Evolutionary conservation across 2,888 invertebrate genomes (phyloP).

Genomic region (Lamellibrachia satsuma): DNA sequence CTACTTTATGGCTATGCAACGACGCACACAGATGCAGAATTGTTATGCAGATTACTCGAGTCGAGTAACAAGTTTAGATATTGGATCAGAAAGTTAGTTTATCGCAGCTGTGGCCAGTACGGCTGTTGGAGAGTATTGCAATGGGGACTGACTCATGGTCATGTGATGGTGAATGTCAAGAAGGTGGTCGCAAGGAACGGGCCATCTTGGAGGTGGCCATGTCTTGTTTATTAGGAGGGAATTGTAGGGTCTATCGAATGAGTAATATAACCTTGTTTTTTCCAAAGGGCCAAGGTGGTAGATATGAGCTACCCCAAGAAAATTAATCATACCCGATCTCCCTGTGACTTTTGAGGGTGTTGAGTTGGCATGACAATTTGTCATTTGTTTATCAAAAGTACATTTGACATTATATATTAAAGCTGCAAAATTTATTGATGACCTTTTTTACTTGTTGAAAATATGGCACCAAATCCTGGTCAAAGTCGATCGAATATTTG

Average conservation of each 20-base stretch:
- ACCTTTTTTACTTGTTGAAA: neutral
- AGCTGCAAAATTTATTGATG: neutral
- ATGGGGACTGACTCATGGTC: neutral
- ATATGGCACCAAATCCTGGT: neutral
- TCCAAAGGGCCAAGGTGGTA: neutral
- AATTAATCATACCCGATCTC: neutral
- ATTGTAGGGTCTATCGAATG: neutral
- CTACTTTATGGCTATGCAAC: neutral
- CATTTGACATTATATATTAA: neutral
- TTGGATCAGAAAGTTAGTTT: neutral
- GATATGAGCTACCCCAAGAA: neutral
- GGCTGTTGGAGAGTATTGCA: neutral
- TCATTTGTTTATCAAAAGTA: neutral
- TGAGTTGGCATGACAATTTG: neutral
- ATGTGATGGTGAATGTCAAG: neutral
- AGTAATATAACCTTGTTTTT: neutral
- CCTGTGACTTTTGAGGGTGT: neutral
- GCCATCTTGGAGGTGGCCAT: too few species aligned
- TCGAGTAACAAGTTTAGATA: neutral
- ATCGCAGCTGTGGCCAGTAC: neutral
- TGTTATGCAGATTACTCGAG: neutral
- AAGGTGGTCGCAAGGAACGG: neutral
- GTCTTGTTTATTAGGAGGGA: neutral
- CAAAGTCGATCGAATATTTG: neutral
- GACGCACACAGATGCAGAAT: neutral